phyloP scores from a whole-genome alignment of 2,888 invertebrate genomes.

The Lycia hirtaria region DNA sequence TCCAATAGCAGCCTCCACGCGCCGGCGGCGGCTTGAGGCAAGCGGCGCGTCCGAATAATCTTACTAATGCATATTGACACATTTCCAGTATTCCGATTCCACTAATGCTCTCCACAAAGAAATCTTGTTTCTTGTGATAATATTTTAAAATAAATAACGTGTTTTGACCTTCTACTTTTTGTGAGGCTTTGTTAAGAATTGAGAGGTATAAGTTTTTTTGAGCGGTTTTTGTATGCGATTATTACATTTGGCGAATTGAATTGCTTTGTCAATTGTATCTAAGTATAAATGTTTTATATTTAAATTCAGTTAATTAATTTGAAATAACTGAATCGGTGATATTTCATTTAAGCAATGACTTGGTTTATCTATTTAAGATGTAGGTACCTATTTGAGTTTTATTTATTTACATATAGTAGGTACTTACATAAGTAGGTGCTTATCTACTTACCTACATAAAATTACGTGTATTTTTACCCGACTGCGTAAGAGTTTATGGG shows the following conservation, averaged over 20 bases:
- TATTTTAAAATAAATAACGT: constrained; percentile 59
- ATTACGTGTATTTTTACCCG: too few relatives aligned
- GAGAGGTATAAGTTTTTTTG: constrained; percentile 28
- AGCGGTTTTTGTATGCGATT: neutral
- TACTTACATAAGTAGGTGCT: too few relatives aligned
- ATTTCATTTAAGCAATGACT: too few relatives aligned
- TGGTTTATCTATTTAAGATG: too few relatives aligned
- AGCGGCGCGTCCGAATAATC: constrained; percentile 55
- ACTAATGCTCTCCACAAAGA: constrained; percentile 68
- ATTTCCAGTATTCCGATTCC: constrained; percentile 81
- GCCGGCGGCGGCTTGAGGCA: constrained; percentile 31
- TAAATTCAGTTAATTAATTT: too few relatives aligned
- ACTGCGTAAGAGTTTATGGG: too few relatives aligned
- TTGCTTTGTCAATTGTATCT: neutral
- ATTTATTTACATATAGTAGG: too few relatives aligned
- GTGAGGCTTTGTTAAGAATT: constrained; percentile 42
- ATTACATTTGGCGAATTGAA: neutral
- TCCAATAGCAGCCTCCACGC: constrained; percentile 41
- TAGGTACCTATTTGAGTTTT: too few relatives aligned
- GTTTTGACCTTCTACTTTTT: constrained; percentile 58
- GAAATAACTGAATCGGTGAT: too few relatives aligned
- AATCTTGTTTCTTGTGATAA: constrained; percentile 57
- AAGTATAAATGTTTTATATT: neutral
- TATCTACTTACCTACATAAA: too few relatives aligned
- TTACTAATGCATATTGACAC: constrained; percentile 78